Conservation (phyloP, 2,888 invertebrate species). For the Pollenia griseotomentosa region DNA sequence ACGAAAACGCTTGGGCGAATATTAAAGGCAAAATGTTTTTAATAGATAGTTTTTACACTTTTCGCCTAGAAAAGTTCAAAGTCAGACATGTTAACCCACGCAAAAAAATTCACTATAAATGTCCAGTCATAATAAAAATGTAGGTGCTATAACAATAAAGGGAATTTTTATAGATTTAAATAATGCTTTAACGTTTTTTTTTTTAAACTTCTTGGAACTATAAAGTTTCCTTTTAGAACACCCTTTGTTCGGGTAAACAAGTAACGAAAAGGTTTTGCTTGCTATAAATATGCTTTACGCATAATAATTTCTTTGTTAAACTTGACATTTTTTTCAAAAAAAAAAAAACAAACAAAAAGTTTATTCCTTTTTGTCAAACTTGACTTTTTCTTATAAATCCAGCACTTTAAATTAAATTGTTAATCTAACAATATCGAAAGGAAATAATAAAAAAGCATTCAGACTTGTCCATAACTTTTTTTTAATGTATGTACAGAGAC, state of each 20-base stretch:
- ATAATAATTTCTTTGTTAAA: conserved; percentile 19
- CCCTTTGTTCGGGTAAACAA: background rate
- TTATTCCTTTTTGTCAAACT: background rate
- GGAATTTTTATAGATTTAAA: too few relatives aligned
- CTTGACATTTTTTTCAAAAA: conserved; percentile 13
- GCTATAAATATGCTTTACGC: background rate
- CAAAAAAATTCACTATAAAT: too few relatives aligned
- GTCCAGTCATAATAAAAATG: too few relatives aligned
- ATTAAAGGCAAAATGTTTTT: too few relatives aligned
- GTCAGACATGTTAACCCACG: too few relatives aligned
- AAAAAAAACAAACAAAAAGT: background rate
- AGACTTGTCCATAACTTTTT: background rate
- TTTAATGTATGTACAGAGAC: background rate
- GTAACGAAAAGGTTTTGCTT: background rate
- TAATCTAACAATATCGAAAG: conserved; percentile 26
- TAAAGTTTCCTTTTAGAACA: conserved; percentile 15
- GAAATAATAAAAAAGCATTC: conserved; percentile 37
- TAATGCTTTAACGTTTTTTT: too few relatives aligned
- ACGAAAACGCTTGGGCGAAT: too few relatives aligned
- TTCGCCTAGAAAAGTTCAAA: too few relatives aligned
- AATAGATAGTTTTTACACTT: too few relatives aligned
- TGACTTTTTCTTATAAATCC: background rate
- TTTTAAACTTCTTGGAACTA: background rate
- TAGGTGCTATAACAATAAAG: too few relatives aligned
- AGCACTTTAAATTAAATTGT: conserved; percentile 47